These are phyloP conservation scores for Drosophila merina DNA, from an alignment of 2,888 invertebrate species.

Conservation along the genomic window DNA sequence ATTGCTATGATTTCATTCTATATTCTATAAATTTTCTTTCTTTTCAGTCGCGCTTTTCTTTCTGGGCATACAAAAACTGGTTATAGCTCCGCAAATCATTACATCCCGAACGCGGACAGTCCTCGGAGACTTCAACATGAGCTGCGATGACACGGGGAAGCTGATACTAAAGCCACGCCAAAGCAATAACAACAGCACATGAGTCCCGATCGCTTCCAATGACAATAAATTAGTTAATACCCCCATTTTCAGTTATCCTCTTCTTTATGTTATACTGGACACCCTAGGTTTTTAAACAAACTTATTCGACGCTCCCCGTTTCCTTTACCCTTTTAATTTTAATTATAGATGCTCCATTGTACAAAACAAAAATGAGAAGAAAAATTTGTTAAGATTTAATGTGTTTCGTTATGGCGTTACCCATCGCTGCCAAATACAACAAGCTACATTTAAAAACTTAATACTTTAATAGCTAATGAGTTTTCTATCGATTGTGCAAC, in stretches of 20 bases:
- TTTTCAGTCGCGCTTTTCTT: constrained; percentile 91
- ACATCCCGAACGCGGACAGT: constrained; percentile 95
- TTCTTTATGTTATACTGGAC: constrained; percentile 36
- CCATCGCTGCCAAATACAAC: constrained; percentile 55
- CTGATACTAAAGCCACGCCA: constrained; percentile 96
- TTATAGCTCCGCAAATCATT: constrained; percentile 98
- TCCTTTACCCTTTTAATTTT: constrained; percentile 15
- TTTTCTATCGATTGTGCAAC: constrained; percentile 27
- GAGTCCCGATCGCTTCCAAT: constrained; percentile 26
- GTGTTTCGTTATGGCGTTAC: constrained; percentile 43
- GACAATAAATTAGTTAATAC: constrained; percentile 41
- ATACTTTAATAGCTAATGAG: constrained; percentile 41
- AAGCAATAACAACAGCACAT: constrained; percentile 81
- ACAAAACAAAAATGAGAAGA: constrained; percentile 32
- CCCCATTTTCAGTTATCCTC: constrained; percentile 30
- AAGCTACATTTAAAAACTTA: constrained; percentile 42
- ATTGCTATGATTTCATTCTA: not conserved
- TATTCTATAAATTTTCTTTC: not conserved
- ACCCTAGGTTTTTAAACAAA: constrained; percentile 35
- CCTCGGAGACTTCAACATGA: constrained; percentile 98
- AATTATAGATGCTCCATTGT: constrained; percentile 48
- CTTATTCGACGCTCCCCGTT: constrained; percentile 9
- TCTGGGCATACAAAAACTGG: constrained; percentile 97
- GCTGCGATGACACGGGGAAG: constrained; percentile 98
- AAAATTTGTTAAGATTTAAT: constrained; percentile 30